Conservation (phyloP, 2,888 invertebrate species). For the Chymomyza amoena region DNA sequence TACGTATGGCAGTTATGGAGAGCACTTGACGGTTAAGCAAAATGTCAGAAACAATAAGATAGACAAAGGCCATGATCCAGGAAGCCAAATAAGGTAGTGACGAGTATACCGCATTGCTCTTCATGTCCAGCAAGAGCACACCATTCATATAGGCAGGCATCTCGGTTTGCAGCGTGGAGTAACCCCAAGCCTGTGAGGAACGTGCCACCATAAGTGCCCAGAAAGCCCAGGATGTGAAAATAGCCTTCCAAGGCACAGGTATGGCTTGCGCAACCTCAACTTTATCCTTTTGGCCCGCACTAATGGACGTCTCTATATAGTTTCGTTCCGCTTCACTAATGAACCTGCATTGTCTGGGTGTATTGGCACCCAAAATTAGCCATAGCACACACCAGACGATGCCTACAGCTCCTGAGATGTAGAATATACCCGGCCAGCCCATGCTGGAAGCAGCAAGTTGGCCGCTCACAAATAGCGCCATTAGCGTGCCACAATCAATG, state of each 20-base stretch:
- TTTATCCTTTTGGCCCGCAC: conserved; percentile 29
- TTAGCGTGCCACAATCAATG: conserved; percentile 83
- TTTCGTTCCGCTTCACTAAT: conserved; percentile 81
- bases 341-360: conserved; percentile 80
- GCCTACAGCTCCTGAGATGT: conserved; percentile 81
- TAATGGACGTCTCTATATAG: conserved; percentile 81
- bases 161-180: conserved; percentile 85
- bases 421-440: conserved; percentile 86
- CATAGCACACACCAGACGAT: conserved; percentile 81
- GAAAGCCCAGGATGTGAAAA: conserved; percentile 83
- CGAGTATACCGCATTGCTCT: conserved; percentile 80
- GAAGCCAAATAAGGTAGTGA: conserved; percentile 81
- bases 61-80: conserved; percentile 80
- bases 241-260: conserved; percentile 83
- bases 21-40: conserved; percentile 77
- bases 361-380: conserved; percentile 81
- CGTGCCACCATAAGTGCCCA: conserved; percentile 81
- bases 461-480: conserved; percentile 84
- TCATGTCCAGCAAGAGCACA: conserved; percentile 82
- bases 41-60: conserved; percentile 78
- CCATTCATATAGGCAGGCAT: conserved; percentile 85
- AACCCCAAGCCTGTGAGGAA: conserved; percentile 85
- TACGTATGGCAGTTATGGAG: conserved; percentile 71
- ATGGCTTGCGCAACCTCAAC: conserved; percentile 52
- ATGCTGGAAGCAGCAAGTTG: conserved; percentile 81